Percentiles rank a stretch among this genome's conserved stretches.
These are phyloP conservation scores for Latrodectus hesperus DNA, from an alignment of 2,888 invertebrate genomes.

Conservation along the genomic window DNA sequence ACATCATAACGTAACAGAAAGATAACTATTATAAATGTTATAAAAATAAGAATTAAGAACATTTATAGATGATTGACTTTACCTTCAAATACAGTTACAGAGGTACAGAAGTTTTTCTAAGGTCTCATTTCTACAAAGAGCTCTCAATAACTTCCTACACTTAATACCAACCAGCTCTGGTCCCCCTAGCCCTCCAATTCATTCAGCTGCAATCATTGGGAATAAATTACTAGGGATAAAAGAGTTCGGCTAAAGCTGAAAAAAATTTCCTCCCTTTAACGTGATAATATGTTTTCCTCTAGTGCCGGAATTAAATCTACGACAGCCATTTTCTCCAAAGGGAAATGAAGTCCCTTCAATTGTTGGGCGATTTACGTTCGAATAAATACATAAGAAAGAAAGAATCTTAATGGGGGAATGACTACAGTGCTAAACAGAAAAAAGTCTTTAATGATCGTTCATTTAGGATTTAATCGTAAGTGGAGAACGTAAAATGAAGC, in stretches of 20 bases:
- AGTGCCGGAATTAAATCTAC: conserved; percentile 44
- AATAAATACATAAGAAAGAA: conserved; percentile 19
- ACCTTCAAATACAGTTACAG: too few species aligned
- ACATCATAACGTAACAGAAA: too few species aligned
- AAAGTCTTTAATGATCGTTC: conserved; percentile 46
- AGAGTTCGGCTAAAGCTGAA: background rate
- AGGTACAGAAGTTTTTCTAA: too few species aligned
- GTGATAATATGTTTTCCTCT: conserved; percentile 50
- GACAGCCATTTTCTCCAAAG: conserved; percentile 39
- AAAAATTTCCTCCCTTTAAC: background rate
- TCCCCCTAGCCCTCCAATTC: background rate
- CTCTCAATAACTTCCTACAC: background rate
- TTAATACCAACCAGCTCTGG: background rate
- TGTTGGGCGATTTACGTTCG: conserved; percentile 55
- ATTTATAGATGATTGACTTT: too few species aligned
- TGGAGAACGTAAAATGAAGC: conserved; percentile 49
- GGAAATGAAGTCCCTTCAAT: conserved; percentile 44
- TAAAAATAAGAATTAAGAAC: too few species aligned
- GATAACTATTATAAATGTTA: too few species aligned
- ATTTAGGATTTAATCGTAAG: conserved; percentile 57
- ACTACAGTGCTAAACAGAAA: background rate
- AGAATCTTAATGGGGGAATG: conserved; percentile 39
- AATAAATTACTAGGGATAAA: background rate
- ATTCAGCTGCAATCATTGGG: background rate
- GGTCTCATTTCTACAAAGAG: too few species aligned